Conservation (phyloP, 1,140 invertebrate genomes). For the Trachelipus rathkii region DNA sequence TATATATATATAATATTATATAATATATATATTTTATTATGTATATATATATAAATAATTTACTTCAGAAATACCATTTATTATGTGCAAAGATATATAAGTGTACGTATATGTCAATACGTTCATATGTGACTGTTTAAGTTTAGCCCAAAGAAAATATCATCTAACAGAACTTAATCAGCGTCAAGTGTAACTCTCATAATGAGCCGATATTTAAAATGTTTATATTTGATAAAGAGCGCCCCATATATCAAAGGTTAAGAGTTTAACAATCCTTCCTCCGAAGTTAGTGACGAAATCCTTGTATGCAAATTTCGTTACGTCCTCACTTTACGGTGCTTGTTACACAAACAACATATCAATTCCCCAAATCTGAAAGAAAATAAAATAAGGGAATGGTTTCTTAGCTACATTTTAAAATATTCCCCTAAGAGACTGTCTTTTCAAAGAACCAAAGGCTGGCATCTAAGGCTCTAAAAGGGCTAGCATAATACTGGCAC, state of each 20-base stretch:
- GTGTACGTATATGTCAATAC: too few relatives aligned
- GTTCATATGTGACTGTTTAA: too few relatives aligned
- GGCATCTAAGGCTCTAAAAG: slow-evolving; percentile 3
- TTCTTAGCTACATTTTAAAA: slow-evolving; percentile 1
- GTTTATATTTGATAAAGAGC: not conserved
- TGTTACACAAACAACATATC: not conserved
- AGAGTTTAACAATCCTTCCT: not conserved
- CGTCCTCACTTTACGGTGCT: not conserved
- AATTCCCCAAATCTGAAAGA: not conserved
- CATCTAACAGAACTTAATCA: not conserved
- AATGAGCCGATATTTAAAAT: not conserved
- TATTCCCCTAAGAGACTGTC: slow-evolving; percentile 1
- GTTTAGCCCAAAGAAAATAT: too few relatives aligned
- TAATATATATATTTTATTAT: too few relatives aligned
- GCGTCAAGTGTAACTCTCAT: not conserved
- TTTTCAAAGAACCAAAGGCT: not conserved
- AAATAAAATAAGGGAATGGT: not conserved
- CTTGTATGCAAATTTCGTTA: not conserved
- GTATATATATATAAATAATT: too few relatives aligned
- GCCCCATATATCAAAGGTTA: not conserved
- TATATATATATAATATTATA: too few relatives aligned
- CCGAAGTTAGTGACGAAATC: not conserved
- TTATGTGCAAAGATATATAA: too few relatives aligned
- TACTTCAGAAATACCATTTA: too few relatives aligned
- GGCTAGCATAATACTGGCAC: not conserved